Evolutionary conservation across 2,888 invertebrate genomes (phyloP).

Genomic region (Leptinotarsa tumamoca): DNA sequence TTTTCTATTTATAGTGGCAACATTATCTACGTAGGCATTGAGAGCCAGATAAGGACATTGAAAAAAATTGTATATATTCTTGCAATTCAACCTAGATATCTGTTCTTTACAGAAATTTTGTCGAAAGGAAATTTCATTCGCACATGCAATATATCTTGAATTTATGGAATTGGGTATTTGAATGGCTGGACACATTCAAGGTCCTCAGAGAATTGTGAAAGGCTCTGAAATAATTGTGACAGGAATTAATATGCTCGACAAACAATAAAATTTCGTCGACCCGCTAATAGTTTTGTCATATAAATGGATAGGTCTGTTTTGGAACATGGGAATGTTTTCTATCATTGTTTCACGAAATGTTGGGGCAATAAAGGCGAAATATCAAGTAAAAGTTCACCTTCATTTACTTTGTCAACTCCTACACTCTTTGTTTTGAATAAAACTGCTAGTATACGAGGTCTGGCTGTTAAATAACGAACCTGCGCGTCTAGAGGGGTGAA

Average conservation of each 20-base stretch:
- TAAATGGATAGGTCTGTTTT: neutral
- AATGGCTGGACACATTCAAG: conserved; percentile 28
- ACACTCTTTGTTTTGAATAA: neutral
- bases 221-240: conserved; percentile 24
- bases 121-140: conserved; percentile 20
- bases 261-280: conserved; percentile 21
- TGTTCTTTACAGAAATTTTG: conserved; percentile 22
- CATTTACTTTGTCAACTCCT: neutral
- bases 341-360: conserved; percentile 4
- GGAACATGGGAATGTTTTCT: conserved; percentile 14
- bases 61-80: conserved; percentile 25
- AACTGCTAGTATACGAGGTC: too few relatives aligned
- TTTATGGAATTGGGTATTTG: conserved; percentile 20
- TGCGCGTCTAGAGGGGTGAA: too few relatives aligned
- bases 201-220: conserved; percentile 24
- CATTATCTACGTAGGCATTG: conserved; percentile 14
- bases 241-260: conserved; percentile 24
- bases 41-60: conserved; percentile 24
- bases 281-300: conserved; percentile 11
- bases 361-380: neutral
- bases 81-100: conserved; percentile 26
- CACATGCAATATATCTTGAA: conserved; percentile 17
- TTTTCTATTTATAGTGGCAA: conserved; percentile 26
- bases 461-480: too few relatives aligned
- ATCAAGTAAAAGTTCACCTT: neutral